Percentiles rank a stretch among this genome's conserved stretches.
These are phyloP conservation scores for Strigamia transsilvanica DNA, from an alignment of 2,888 invertebrate genomes.

Conservation along the genomic window DNA sequence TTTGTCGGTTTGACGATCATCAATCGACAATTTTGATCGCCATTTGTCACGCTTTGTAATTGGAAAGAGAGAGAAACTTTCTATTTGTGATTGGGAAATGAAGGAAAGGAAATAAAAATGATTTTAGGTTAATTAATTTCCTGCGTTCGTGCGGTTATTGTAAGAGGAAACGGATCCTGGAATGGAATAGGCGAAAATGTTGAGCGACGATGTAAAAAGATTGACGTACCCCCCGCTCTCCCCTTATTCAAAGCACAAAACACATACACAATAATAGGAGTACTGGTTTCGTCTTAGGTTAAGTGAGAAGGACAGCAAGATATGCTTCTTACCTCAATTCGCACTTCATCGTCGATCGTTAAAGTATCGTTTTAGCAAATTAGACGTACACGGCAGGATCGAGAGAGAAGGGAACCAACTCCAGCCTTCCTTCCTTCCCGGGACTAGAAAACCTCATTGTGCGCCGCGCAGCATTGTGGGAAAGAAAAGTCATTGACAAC, in stretches of 20 bases:
- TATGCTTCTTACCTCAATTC: slow-evolving; percentile 31
- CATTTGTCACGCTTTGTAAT: slow-evolving; percentile 11
- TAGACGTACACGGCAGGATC: background rate
- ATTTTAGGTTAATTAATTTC: slow-evolving; percentile 24
- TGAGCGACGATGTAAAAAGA: slow-evolving; percentile 15
- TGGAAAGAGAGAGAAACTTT: background rate
- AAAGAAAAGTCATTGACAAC: slow-evolving; percentile 54
- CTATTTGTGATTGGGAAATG: background rate
- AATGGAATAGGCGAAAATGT: slow-evolving; percentile 9
- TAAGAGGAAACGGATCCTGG: background rate
- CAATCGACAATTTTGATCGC: slow-evolving; percentile 1
- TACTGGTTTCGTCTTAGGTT: background rate
- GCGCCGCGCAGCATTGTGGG: slow-evolving; percentile 51
- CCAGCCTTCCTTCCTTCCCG: slow-evolving; percentile 38
- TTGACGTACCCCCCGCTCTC: slow-evolving; percentile 1
- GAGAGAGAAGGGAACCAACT: slow-evolving; percentile 49
- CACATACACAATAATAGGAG: slow-evolving; percentile 12
- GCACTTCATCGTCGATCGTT: slow-evolving; percentile 11
- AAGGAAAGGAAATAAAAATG: background rate
- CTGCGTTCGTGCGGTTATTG: background rate
- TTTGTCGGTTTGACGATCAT: background rate
- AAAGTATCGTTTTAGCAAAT: slow-evolving; percentile 29
- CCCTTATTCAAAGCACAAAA: slow-evolving; percentile 30
- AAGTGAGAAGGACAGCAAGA: background rate
- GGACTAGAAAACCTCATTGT: slow-evolving; percentile 52